These are phyloP conservation scores for Malacoraja senta DNA, from an alignment of 2,797 vertebrate genomes.

Conservation along the genomic window DNA sequence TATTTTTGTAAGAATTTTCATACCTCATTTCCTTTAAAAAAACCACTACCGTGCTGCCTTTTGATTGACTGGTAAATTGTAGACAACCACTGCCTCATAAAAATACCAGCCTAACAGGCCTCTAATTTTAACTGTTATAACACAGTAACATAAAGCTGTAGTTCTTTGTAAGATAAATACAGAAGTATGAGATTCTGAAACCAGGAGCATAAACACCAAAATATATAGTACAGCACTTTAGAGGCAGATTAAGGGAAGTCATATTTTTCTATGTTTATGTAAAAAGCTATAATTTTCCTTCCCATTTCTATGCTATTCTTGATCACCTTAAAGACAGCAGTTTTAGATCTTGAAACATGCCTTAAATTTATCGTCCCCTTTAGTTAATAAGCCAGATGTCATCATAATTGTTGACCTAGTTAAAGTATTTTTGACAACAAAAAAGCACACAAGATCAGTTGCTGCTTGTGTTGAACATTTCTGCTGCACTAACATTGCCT, in stretches of 20 bases:
- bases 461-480: neutral
- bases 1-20: conserved; percentile 6
- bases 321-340: neutral
- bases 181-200: neutral
- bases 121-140: neutral
- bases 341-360: neutral
- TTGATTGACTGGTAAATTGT: neutral
- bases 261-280: neutral
- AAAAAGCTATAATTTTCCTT: neutral
- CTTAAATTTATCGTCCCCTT: neutral
- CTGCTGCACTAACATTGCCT: neutral
- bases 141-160: neutral
- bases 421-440: neutral
- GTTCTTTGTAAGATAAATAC: neutral
- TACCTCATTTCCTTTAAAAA: conserved; percentile 15
- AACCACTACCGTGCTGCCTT: conserved; percentile 1
- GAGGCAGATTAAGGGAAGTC: neutral
- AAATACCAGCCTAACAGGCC: neutral
- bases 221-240: neutral
- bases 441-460: neutral
- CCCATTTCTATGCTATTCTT: neutral
- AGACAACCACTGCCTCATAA: neutral
- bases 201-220: neutral
- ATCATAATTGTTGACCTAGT: neutral
- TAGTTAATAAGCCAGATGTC: neutral